Conservation (phyloP, 2,797 vertebrate genomes). For the Lycodopsis pacificus region DNA sequence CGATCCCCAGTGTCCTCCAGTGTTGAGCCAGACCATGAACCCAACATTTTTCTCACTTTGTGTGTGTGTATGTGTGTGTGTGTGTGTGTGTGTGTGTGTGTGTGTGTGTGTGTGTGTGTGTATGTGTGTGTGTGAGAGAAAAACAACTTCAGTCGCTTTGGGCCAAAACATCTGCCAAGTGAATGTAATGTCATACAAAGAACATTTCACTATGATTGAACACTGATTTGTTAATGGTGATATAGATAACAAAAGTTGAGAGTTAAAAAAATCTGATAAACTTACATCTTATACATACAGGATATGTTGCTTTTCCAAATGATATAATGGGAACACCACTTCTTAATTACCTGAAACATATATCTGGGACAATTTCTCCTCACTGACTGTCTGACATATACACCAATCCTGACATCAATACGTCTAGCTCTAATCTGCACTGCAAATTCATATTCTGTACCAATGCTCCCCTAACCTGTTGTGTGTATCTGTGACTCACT, state of each 20-base stretch:
- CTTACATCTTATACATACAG: background rate
- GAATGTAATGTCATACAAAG: background rate
- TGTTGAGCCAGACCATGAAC: background rate
- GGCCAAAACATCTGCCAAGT: background rate
- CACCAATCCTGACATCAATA: background rate
- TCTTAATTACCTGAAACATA: background rate
- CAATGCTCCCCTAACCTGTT: background rate
- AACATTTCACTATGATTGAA: background rate
- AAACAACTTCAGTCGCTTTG: background rate
- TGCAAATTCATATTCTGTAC: background rate
- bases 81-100: too few species aligned
- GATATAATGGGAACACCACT: background rate
- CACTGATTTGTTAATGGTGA: background rate
- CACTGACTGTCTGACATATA: background rate
- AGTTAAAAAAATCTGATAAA: background rate
- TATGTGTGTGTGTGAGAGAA: background rate
- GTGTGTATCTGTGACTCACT: conserved; percentile 8
- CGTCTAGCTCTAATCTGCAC: background rate
- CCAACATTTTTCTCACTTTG: background rate
- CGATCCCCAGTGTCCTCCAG: background rate
- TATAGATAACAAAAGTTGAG: background rate
- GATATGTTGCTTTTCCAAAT: background rate
- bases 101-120: too few species aligned
- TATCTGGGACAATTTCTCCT: background rate
- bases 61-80: too few species aligned